Evolutionary conservation across 92 coral and sea anemone genomes (phyloP), one percentile per base, ranked within the genome.

Genomic region (Bergia sp.): DNA sequence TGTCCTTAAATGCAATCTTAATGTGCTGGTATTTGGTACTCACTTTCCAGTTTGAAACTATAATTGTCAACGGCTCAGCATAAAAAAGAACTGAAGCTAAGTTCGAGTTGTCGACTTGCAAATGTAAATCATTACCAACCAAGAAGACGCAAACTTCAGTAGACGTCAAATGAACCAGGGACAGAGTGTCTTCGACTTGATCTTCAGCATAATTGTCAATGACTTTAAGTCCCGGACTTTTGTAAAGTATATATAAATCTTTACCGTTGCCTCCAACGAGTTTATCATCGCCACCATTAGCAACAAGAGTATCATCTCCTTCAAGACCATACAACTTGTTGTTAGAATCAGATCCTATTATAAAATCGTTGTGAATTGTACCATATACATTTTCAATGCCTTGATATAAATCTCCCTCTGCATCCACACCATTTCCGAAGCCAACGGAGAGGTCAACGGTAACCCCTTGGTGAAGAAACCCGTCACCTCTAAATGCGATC

Each of bases 191-290:
- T 45, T 90, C 89, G 16, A 15, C 61, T 20, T 87, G 82, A 50
- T 90, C 95, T 13, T 90, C 44, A 5, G 95, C 95, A 16, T 86
- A 92, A 89, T 92, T 92, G 69, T 92, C 94, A 58, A 92, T 92
- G 7, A 82, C 81, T 77, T 92, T 90, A 15, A 87, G 4, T 0
- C 95, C 95, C 29, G 21, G 69, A n/a, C 90, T 86, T 18, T 81
- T 47, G 47, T 91, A 64, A 11, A 93, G 55, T 40, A 91, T 12
- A 43, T 93, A 93, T 13, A 39, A 20, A 61, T 93, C 95, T 1
- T 66, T 57, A 3, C 93, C 95, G 15, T 82, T 79, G 7, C 94
- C 94, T 5, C 94, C 94, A 71, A 83, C 90, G 8, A 92, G 88
- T 78, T 73, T 58, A 40, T 92, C 92, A 77, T 84, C 36, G 38